phyloP scores from a whole-genome alignment of 2,888 invertebrate genomes.

The Serripes groenlandicus region DNA sequence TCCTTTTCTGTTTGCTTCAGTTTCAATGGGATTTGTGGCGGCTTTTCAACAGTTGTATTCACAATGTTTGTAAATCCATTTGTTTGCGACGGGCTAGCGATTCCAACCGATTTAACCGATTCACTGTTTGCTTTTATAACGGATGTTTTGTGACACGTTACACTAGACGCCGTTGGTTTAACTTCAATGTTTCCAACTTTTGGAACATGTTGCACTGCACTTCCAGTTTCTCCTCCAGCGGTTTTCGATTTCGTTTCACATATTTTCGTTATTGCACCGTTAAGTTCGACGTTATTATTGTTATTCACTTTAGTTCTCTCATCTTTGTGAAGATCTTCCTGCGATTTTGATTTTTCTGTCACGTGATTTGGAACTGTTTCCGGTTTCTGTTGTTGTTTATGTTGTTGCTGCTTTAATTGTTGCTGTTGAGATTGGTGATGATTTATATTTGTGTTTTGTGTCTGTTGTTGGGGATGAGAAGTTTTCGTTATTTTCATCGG shows the following conservation, averaged over 20 bases:
- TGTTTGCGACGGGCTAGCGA: background rate
- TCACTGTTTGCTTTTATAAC: constrained; percentile 15
- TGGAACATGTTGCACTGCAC: background rate
- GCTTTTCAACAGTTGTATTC: background rate
- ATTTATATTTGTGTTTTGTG: background rate
- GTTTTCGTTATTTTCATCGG: constrained; percentile 25
- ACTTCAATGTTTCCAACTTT: background rate
- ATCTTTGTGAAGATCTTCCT: constrained; percentile 1
- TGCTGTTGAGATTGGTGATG: background rate
- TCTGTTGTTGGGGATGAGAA: constrained; percentile 27
- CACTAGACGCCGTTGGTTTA: background rate
- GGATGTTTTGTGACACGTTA: constrained; percentile 10
- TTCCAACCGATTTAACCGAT: background rate
- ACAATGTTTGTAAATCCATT: constrained; percentile 13
- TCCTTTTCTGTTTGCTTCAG: no score
- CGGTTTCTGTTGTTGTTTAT: background rate
- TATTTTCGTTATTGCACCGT: constrained; percentile 20
- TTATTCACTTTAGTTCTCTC: constrained; percentile 12
- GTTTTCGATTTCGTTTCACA: background rate
- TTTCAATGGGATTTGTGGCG: no score
- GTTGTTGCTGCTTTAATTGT: constrained; percentile 6
- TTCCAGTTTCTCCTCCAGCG: background rate
- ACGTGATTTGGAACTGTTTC: constrained; percentile 20
- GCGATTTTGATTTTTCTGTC: constrained; percentile 18
- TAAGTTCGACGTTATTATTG: constrained; percentile 10